These are phyloP conservation scores for Aleiodes testaceus DNA, from an alignment of 2,888 invertebrate species.

Conservation along the genomic window DNA sequence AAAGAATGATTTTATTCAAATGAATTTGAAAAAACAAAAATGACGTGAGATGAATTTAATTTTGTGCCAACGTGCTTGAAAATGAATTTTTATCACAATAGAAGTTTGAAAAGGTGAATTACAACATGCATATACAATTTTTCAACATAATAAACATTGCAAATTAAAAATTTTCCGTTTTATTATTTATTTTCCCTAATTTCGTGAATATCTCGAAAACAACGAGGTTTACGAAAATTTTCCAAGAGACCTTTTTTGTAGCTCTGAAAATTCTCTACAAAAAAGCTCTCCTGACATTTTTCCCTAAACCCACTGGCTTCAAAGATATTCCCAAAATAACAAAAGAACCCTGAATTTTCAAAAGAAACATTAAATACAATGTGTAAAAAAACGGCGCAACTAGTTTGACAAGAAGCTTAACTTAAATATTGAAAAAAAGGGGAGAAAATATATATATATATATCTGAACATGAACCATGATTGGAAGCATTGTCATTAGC, in stretches of 20 bases:
- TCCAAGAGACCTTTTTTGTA: too few species aligned
- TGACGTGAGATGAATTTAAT: conserved; percentile 31
- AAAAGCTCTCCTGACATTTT: too few species aligned
- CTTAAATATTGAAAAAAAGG: conserved; percentile 34
- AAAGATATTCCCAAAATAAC: too few species aligned
- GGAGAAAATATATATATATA: conserved; percentile 35
- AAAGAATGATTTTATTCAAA: conserved; percentile 8
- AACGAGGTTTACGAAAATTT: too few species aligned
- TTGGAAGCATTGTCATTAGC: conserved; percentile 40
- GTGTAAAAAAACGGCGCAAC: conserved; percentile 17
- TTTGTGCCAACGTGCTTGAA: conserved; percentile 23
- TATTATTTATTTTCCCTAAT: not conserved
- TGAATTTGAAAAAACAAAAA: not conserved
- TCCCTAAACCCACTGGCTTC: too few species aligned
- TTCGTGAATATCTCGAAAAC: too few species aligned
- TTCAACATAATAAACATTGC: conserved; percentile 52
- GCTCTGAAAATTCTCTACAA: too few species aligned
- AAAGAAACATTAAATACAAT: conserved; percentile 27
- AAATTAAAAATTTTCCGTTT: conserved; percentile 15
- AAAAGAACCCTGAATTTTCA: not conserved
- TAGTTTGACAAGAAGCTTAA: conserved; percentile 35
- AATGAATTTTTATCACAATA: conserved; percentile 17
- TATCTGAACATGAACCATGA: conserved; percentile 46
- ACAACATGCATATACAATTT: conserved; percentile 53
- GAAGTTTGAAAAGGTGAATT: conserved; percentile 24